Percentiles rank a stretch among this genome's conserved stretches.
Conservation (phyloP, 2,888 invertebrate genomes). For the Hyposoter didymator region DNA sequence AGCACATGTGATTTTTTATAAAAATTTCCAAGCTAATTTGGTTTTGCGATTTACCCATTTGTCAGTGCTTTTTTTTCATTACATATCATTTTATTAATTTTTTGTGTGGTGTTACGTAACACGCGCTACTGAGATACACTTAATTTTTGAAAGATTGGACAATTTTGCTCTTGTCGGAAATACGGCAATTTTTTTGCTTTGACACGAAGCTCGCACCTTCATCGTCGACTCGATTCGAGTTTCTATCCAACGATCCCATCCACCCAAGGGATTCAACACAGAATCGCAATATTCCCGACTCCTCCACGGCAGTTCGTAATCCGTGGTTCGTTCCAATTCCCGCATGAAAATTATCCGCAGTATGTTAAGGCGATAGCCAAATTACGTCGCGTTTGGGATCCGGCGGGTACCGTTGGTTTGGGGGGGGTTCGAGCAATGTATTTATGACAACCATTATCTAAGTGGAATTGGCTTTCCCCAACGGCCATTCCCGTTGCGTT, state of each 20-base stretch:
- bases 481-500: slow-evolving; percentile 58
- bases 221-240: slow-evolving; percentile 52
- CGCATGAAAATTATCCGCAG: slow-evolving; percentile 70
- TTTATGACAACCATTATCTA: slow-evolving; percentile 72
- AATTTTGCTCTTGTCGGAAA: slow-evolving; percentile 14
- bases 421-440: slow-evolving; percentile 55
- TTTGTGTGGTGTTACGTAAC: background rate
- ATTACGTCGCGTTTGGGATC: slow-evolving; percentile 66
- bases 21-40: background rate
- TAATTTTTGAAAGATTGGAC: background rate
- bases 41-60: background rate
- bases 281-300: slow-evolving; percentile 47
- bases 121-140: background rate
- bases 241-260: slow-evolving; percentile 19
- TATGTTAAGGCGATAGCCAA: slow-evolving; percentile 70
- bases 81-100: no score
- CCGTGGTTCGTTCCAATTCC: slow-evolving; percentile 66
- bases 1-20: background rate
- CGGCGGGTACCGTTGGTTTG: slow-evolving; percentile 19
- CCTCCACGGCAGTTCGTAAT: slow-evolving; percentile 41
- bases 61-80: background rate
- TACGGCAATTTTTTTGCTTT: slow-evolving; percentile 48
- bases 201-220: slow-evolving; percentile 19
- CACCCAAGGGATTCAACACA: slow-evolving; percentile 40
- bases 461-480: slow-evolving; percentile 68